A percentile compares a stretch with the other conserved stretches of the same genome.
Conservation (phyloP, 2,888 invertebrate species). For the Caenorhabditis drosophilae region DNA sequence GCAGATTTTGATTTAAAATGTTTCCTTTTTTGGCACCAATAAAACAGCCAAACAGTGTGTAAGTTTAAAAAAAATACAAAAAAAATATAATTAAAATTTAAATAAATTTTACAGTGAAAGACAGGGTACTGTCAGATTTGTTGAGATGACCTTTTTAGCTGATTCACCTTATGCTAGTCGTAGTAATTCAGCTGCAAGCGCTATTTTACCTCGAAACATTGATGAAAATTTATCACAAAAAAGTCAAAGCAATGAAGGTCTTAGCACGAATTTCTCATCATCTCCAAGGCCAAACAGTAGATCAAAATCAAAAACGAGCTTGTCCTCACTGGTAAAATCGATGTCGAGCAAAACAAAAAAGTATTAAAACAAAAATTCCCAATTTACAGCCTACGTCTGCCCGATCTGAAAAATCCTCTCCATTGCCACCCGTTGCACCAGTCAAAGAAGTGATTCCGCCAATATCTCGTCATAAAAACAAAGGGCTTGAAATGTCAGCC, state of each 20-base stretch:
- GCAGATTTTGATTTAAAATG: constrained; percentile 17
- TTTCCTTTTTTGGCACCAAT: constrained; percentile 53
- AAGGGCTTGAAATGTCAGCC: constrained; percentile 51
- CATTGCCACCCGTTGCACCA: constrained; percentile 32
- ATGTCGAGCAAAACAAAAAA: constrained; percentile 14
- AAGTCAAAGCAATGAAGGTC: constrained; percentile 24
- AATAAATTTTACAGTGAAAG: constrained; percentile 6
- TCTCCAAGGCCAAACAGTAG: constrained; percentile 1
- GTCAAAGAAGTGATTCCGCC: constrained; percentile 39
- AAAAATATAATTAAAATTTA: neutral
- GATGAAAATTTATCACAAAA: constrained; percentile 11
- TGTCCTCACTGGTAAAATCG: constrained; percentile 7
- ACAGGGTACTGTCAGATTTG: constrained; percentile 21
- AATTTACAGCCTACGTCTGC: constrained; percentile 41
- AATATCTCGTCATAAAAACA: constrained; percentile 42
- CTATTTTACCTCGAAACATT: constrained; percentile 3
- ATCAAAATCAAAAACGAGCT: constrained; percentile 8
- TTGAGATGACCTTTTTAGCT: constrained; percentile 27
- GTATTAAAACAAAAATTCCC: too few species aligned
- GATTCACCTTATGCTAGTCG: constrained; percentile 24
- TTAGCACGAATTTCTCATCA: neutral
- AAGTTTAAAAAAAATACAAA: constrained; percentile 6
- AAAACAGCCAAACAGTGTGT: constrained; percentile 23
- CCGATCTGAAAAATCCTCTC: constrained; percentile 55
- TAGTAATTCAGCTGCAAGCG: constrained; percentile 6